Percentiles rank a stretch among this genome's conserved stretches.
phyloP scores from a whole-genome alignment of 2,888 invertebrate genomes.

The Drosophila ustulata region DNA sequence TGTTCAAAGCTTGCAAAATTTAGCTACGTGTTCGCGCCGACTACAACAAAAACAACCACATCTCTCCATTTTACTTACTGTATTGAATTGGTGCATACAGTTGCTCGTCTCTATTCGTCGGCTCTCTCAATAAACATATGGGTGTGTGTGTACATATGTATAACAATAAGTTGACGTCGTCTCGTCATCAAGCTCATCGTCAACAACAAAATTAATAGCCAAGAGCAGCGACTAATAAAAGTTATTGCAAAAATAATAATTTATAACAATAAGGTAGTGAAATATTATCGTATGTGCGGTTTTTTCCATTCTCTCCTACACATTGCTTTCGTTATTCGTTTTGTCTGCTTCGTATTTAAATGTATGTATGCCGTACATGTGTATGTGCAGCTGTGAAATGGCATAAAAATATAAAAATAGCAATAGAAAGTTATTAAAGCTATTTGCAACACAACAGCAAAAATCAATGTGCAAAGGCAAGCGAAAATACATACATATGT shows the following conservation, averaged over 20 bases:
- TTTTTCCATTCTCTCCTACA: slow-evolving; percentile 51
- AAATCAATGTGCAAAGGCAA: slow-evolving; percentile 49
- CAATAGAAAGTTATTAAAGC: slow-evolving; percentile 81
- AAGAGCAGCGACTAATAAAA: slow-evolving; percentile 32
- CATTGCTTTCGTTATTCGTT: slow-evolving; percentile 40
- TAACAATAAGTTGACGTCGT: slow-evolving; percentile 67
- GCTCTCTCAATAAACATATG: slow-evolving; percentile 34
- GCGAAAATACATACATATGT: slow-evolving; percentile 30
- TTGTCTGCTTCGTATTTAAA: slow-evolving; percentile 29
- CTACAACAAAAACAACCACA: slow-evolving; percentile 45
- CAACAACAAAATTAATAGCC: slow-evolving; percentile 30
- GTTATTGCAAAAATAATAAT: slow-evolving; percentile 52
- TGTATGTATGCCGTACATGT: slow-evolving; percentile 14
- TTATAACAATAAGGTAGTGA: slow-evolving; percentile 63
- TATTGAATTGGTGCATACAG: slow-evolving; percentile 47
- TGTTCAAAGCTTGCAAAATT: slow-evolving; percentile 70
- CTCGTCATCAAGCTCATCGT: slow-evolving; percentile 44
- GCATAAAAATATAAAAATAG: slow-evolving; percentile 73
- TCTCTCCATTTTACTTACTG: slow-evolving; percentile 45
- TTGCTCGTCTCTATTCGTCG: slow-evolving; percentile 54
- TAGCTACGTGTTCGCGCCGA: slow-evolving; percentile 60
- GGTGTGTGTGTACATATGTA: slow-evolving; percentile 45
- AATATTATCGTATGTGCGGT: slow-evolving; percentile 64
- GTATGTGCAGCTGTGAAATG: slow-evolving; percentile 36
- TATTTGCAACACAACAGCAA: slow-evolving; percentile 56